Percentiles rank a stretch among this genome's conserved stretches.
phyloP scores from a whole-genome alignment of 2,888 invertebrate species.

The Pammene fasciana region DNA sequence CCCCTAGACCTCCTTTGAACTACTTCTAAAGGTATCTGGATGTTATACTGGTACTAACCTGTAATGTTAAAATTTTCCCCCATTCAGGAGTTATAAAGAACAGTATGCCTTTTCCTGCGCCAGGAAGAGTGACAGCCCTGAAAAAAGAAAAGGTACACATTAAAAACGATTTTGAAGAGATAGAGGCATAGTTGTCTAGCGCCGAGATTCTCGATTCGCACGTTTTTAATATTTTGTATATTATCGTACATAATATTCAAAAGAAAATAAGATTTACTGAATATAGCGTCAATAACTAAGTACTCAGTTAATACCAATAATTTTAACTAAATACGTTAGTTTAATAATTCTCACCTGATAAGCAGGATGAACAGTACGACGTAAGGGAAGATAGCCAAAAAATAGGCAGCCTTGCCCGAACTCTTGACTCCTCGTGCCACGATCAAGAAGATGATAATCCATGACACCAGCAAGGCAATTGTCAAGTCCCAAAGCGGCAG shows the following conservation, averaged over 20 bases:
- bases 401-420: conserved; percentile 93
- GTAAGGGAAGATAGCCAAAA: conserved; percentile 93
- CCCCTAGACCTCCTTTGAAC: no score
- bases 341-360: conserved; percentile 70
- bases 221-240: no score
- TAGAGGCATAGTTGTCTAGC: no score
- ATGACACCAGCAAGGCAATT: conserved; percentile 86
- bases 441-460: conserved; percentile 87
- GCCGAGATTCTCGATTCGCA: no score
- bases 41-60: conserved; percentile 69
- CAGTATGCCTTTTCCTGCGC: conserved; percentile 88
- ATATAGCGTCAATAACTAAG: no score
- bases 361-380: conserved; percentile 89
- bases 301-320: no score
- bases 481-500: conserved; percentile 87
- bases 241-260: no score
- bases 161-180: no score
- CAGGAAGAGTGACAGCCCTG: conserved; percentile 86
- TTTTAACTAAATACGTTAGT: not conserved
- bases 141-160: conserved; percentile 35
- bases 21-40: no score
- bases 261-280: no score
- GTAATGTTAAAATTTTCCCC: conserved; percentile 86
- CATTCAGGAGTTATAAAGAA: conserved; percentile 92
- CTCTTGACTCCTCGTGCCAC: conserved; percentile 89